Evolutionary conservation across 2,113 vertebrate species (phyloP), one percentile per base, ranked within the genome.

Genomic region (Gasterosteus nipponicus): DNA sequence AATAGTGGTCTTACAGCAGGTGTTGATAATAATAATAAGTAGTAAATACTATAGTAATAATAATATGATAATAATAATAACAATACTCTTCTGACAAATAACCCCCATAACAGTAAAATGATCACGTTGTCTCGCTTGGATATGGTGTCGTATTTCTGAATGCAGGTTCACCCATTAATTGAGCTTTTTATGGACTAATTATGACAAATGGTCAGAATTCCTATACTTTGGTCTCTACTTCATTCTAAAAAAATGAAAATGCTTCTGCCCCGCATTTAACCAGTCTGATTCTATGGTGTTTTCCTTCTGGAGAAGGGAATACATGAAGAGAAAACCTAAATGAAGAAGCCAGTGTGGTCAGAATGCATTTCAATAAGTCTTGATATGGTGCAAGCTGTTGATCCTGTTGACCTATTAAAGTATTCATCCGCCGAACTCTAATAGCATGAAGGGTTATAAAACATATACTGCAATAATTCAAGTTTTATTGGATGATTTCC

Each of bases 301-400:
- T 80, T 61, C 62, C 62, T 78, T 78, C 14, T 26, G 58, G 60
- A 62, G 49, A 15, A 54, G 12, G 51, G 73, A 67, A 70, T 81
- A 39, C 41, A 76, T 80, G 39, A 44, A 76, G 66, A 49, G 14
- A 44, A 78, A 72, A 54, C 46, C 72, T 61, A 31, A 73, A 41
- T 14, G 67, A 70, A 44, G n/a, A 33, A 56, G 57, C 41, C 1
- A 64, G n/a, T 35, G 53, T 22, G 56, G 62, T 46, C 22, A 49
- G n/a, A 22, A 35, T 22, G 35, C n/a, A 51, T 73, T 64, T 63
- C 54, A 80, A 71, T 72, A 68, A 75, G 42, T 83, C 56, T 57
- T 80, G 35, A 81, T 81, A 57, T 79, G 70, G 29, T 75, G 53
- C 53, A 71, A 81, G 75, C 56, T 66, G 78, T 57, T 33, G 33